phyloP scores from a whole-genome alignment of 2,888 invertebrate species.

The Lampropteryx suffumata region DNA sequence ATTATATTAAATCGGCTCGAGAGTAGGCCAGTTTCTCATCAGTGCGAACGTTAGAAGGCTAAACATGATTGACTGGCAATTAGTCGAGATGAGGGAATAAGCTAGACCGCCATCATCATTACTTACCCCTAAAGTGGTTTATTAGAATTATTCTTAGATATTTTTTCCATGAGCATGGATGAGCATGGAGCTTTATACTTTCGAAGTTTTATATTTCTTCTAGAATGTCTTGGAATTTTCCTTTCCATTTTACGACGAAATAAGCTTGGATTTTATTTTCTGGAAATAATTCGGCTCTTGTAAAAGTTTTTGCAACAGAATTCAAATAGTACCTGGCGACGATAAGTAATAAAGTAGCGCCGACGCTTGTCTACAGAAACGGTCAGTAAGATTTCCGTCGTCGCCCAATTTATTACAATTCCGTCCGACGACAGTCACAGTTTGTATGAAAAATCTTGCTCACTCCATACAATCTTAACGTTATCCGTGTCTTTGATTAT shows the following conservation, averaged over 20 bases:
- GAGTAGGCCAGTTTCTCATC: no score
- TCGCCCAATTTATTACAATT: conserved; percentile 42
- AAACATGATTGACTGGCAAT: no score
- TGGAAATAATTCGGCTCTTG: neutral
- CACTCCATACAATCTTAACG: neutral
- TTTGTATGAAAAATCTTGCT: conserved; percentile 1
- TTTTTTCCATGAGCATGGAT: no score
- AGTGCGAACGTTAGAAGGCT: no score
- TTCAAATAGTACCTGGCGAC: conserved; percentile 16
- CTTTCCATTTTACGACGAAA: neutral
- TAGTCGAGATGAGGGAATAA: conserved; percentile 15
- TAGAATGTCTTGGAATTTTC: neutral
- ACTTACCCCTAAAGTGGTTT: conserved; percentile 25
- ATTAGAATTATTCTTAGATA: conserved; percentile 30
- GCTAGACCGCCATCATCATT: conserved; percentile 23
- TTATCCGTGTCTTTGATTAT: no score
- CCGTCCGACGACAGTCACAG: conserved; percentile 19
- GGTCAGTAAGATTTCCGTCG: conserved; percentile 37
- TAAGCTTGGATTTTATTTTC: neutral
- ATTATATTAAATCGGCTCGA: no score
- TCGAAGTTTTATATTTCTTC: neutral
- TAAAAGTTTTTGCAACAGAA: conserved; percentile 4
- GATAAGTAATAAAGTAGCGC: conserved; percentile 33
- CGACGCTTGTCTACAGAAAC: conserved; percentile 23
- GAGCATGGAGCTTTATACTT: conserved; percentile 10